phyloP scores from a whole-genome alignment of 2,888 invertebrate species.

The Drosophila maculinotata region DNA sequence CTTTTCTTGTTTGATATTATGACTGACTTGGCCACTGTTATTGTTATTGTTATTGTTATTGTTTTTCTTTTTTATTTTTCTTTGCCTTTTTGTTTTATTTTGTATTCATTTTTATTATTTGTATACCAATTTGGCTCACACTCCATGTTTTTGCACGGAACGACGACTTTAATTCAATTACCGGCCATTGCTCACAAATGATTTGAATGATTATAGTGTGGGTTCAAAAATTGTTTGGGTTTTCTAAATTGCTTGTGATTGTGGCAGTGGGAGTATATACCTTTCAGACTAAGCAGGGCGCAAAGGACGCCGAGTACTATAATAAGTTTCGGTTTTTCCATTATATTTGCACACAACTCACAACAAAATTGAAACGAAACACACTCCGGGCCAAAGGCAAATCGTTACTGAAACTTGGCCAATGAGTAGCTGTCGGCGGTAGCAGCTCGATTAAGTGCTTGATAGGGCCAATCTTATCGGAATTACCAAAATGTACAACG shows the following conservation, averaged over 20 bases:
- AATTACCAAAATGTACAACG: slow-evolving; percentile 21
- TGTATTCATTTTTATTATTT: slow-evolving; percentile 53
- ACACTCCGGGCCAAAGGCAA: slow-evolving; percentile 16
- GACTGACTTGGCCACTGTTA: slow-evolving; percentile 53
- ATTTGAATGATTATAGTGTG: slow-evolving; percentile 27
- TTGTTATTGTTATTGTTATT: slow-evolving; percentile 30
- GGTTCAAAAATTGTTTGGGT: slow-evolving; percentile 26
- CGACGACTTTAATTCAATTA: slow-evolving; percentile 69
- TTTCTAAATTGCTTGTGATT: slow-evolving; percentile 32
- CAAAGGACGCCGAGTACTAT: slow-evolving; percentile 48
- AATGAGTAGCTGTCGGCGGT: slow-evolving; percentile 12
- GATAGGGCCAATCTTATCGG: slow-evolving; percentile 69
- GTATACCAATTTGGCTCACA: slow-evolving; percentile 54
- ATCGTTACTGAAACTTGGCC: slow-evolving; percentile 50
- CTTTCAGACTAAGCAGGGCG: slow-evolving; percentile 51
- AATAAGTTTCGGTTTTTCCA: slow-evolving; percentile 47
- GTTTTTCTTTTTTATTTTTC: slow-evolving; percentile 2
- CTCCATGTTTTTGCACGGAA: slow-evolving; percentile 29
- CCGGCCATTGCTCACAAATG: slow-evolving; percentile 59
- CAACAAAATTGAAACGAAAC: slow-evolving; percentile 3
- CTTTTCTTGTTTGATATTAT: slow-evolving; percentile 70
- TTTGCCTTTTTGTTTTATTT: background rate
- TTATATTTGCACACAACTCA: slow-evolving; percentile 14
- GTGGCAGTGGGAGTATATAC: slow-evolving; percentile 35
- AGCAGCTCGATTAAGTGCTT: slow-evolving; percentile 38